A percentile compares a stretch with the other conserved stretches of the same genome.
Evolutionary conservation across 2,113 vertebrate genomes (phyloP).

Genomic region (Leucopternis melanops): DNA sequence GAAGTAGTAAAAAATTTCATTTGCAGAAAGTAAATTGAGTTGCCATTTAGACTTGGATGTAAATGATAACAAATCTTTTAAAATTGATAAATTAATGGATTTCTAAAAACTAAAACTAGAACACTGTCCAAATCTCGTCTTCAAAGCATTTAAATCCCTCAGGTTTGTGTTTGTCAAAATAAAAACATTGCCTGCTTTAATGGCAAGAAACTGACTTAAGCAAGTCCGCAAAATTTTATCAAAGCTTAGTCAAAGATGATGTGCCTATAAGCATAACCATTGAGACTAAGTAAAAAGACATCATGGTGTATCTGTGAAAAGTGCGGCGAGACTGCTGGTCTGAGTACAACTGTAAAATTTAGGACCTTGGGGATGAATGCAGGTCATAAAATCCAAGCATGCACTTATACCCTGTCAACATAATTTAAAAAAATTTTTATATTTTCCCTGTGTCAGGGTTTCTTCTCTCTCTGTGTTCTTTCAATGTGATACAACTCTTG

Average conservation of each 20-base stretch:
- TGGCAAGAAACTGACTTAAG: background rate
- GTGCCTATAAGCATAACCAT: background rate
- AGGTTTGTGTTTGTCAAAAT: background rate
- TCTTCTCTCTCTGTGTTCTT: background rate
- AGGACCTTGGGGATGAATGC: background rate
- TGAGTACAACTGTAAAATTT: background rate
- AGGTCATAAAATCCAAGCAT: background rate
- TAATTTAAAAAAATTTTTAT: background rate
- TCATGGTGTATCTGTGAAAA: background rate
- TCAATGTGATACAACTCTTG: background rate
- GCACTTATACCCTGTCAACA: background rate
- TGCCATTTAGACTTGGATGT: background rate
- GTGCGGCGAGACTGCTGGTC: background rate
- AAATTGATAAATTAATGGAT: background rate
- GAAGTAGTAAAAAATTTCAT: background rate
- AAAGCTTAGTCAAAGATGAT: background rate
- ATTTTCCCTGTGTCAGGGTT: background rate
- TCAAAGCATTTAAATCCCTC: background rate
- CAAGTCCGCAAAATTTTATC: background rate
- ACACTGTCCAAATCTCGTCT: background rate
- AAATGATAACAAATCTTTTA: background rate
- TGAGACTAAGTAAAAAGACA: background rate
- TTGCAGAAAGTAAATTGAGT: background rate
- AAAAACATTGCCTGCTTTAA: background rate
- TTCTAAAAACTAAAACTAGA: background rate